Conservation (phyloP, 2,797 vertebrate species). For the Botia almorhae region DNA sequence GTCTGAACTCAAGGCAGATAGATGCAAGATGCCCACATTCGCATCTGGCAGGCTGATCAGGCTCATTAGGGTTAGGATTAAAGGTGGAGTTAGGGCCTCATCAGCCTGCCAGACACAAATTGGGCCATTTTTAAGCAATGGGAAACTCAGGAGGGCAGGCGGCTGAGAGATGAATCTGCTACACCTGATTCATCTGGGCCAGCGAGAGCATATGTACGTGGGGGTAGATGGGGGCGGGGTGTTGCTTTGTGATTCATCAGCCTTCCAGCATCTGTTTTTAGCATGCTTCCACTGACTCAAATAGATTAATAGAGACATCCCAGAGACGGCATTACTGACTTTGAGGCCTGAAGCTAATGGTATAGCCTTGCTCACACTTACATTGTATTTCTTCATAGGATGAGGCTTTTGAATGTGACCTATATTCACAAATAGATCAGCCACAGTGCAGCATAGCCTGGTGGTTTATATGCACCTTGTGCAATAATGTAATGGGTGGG, state of each 20-base stretch:
- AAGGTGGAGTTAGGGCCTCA: neutral
- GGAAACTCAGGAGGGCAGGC: slow-evolving; percentile 13
- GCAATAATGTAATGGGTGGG: slow-evolving; percentile 16
- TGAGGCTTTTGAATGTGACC: slow-evolving; percentile 51
- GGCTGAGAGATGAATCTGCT: slow-evolving; percentile 32
- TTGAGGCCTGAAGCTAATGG: slow-evolving; percentile 39
- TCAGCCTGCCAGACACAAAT: neutral
- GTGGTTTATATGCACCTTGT: slow-evolving; percentile 9
- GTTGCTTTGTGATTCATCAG: slow-evolving; percentile 55
- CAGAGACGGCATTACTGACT: slow-evolving; percentile 42
- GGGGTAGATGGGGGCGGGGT: slow-evolving; percentile 16
- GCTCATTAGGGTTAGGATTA: neutral
- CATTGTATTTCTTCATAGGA: slow-evolving; percentile 39
- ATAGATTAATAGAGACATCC: slow-evolving; percentile 57
- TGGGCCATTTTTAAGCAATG: neutral
- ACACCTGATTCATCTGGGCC: slow-evolving; percentile 44
- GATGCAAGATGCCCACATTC: neutral
- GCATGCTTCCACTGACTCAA: slow-evolving; percentile 40
- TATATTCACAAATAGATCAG: slow-evolving; percentile 56
- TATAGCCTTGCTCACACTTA: slow-evolving; percentile 32
- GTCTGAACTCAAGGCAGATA: neutral
- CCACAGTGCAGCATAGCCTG: slow-evolving; percentile 13
- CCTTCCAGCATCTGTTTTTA: slow-evolving; percentile 54
- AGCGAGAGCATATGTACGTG: slow-evolving; percentile 23
- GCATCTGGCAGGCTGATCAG: neutral